Evolutionary conservation across 2,113 vertebrate genomes (phyloP), one percentile per base, ranked within the genome.

Genomic region (Xiphophorus couchianus): DNA sequence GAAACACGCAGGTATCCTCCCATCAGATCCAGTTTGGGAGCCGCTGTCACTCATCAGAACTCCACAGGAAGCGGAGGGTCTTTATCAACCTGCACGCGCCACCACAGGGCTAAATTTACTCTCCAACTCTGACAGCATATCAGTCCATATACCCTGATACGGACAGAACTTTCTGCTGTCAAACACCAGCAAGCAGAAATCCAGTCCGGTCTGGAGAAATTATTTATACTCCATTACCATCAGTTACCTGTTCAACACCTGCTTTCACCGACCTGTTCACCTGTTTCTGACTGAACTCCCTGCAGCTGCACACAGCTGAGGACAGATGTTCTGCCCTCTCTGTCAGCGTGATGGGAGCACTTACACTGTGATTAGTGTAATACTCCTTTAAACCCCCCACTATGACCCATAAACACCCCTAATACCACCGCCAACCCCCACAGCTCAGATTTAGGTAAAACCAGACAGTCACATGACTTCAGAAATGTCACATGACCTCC

Each of bases 321-420:
- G 64, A 35, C 65, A 82, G 73, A 82, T 85, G 69, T 85, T 66
- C 2, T 14, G 28, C 31, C 12, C 28, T 25, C 39, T 58, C 51
- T 58, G 14, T 85, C 66, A 79, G 51, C 76, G 51, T 79, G 78
- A 77, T 71, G 77, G 70, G 66, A 71, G 76, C 64, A 66, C 29
- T 75, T 42, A 83, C 31, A 83, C 78, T 42, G 72, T 76, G 81
- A 84, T 86, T 76, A 73, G 72, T 86, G 81, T 84, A 84, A 84
- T 66, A 67, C 72, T 81, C 69, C 33, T 42, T 65, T 69, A 72
- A 78, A 28, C 3, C 78, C 73, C 73, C 78, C 51, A 58, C 51
- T 58, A 25, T 58, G 51, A 58, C 51, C 51, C 22, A 58, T 58
- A 58, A 58, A 58, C 51, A 58, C 51, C 51, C 25, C 51, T 58